phyloP scores from a whole-genome alignment of 1,140 invertebrate species.

The Hycleus cichorii region DNA sequence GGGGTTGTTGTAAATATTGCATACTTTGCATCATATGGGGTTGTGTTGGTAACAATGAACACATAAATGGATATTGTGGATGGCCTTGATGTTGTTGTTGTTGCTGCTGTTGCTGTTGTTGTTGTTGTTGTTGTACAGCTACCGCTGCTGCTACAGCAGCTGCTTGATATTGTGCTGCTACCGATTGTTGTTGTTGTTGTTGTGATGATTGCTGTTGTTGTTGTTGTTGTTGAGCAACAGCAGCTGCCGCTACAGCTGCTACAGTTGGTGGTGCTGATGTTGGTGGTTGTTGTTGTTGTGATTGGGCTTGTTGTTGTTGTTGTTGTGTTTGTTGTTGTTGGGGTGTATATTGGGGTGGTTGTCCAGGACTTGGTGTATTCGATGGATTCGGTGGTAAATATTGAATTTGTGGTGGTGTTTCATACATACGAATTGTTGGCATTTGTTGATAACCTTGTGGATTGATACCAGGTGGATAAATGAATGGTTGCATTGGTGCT shows the following conservation, averaged over 20 bases:
- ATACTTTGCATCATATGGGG: constrained; percentile 47
- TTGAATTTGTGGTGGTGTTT: constrained; percentile 50
- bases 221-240: no score
- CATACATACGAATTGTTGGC: constrained; percentile 53
- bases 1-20: constrained; percentile 47
- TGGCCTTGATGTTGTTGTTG: constrained; percentile 47
- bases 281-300: constrained; percentile 37
- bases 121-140: constrained; percentile 44
- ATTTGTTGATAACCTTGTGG: constrained; percentile 56
- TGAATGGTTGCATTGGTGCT: constrained; percentile 56
- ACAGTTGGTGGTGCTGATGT: constrained; percentile 20
- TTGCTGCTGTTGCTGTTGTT: constrained; percentile 42
- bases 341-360: constrained; percentile 51
- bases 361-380: constrained; percentile 56
- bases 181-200: constrained; percentile 50
- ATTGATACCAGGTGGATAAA: constrained; percentile 45
- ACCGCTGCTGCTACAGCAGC: constrained; percentile 29
- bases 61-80: constrained; percentile 52
- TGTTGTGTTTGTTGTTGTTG: constrained; percentile 50
- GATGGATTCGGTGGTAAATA: constrained; percentile 57
- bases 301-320: constrained; percentile 23
- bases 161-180: constrained; percentile 50
- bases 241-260: no score
- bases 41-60: constrained; percentile 50
- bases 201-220: no score